Percentiles rank a stretch among this genome's conserved stretches.
phyloP scores from a whole-genome alignment of 1,140 invertebrate species.

The Hyphantria cunea region DNA sequence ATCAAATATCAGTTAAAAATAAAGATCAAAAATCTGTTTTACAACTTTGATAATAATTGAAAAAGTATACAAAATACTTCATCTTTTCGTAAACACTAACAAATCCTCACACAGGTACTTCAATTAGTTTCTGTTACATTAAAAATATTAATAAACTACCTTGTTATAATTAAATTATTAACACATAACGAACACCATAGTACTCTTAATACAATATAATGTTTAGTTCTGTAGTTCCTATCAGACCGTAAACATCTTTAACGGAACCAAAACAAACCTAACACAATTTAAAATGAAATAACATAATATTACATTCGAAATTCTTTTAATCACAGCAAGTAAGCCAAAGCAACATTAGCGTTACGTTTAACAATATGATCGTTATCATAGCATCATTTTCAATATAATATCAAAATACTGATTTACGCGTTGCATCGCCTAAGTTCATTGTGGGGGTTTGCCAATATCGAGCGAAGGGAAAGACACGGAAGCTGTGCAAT shows the following conservation, averaged over 20 bases:
- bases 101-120: slow-evolving; percentile 27
- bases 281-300: slow-evolving; percentile 48
- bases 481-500: slow-evolving; percentile 69
- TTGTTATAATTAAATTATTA: slow-evolving; percentile 13
- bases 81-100: slow-evolving; percentile 25
- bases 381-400: slow-evolving; percentile 33
- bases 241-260: slow-evolving; percentile 11
- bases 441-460: slow-evolving; percentile 75
- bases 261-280: slow-evolving; percentile 42
- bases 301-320: slow-evolving; percentile 34
- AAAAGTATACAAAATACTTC: slow-evolving; percentile 57
- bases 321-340: slow-evolving; percentile 57
- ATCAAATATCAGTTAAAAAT: slow-evolving; percentile 44
- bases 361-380: slow-evolving; percentile 45
- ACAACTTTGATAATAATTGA: slow-evolving; percentile 48
- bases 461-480: slow-evolving; percentile 70
- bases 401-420: slow-evolving; percentile 58
- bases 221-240: slow-evolving; percentile 6
- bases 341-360: slow-evolving; percentile 70
- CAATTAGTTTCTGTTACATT: slow-evolving; percentile 20
- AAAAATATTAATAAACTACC: slow-evolving; percentile 12
- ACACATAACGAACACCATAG: slow-evolving; percentile 15
- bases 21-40: slow-evolving; percentile 28
- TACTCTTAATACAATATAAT: slow-evolving; percentile 20
- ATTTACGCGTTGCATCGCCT: slow-evolving; percentile 36